Evolutionary conservation across 1,140 invertebrate genomes (phyloP).

Genomic region (Mizuhopecten yessoensis): DNA sequence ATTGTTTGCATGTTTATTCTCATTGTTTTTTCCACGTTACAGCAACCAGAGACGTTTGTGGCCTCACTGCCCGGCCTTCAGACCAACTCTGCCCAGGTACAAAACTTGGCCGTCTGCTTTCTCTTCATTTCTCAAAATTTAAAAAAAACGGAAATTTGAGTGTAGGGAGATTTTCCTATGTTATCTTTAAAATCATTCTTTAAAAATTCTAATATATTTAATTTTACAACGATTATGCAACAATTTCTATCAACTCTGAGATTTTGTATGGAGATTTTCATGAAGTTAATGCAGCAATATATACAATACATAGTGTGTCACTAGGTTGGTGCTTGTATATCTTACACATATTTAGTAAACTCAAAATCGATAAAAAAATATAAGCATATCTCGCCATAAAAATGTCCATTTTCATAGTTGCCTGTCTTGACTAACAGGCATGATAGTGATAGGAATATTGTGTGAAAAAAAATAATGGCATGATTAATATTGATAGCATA

Average conservation of each 20-base stretch:
- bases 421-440: not conserved
- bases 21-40: not conserved
- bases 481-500: not conserved
- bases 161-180: not conserved
- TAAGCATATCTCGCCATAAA: not conserved
- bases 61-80: not conserved
- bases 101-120: not conserved
- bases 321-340: too few species aligned
- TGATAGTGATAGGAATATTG: not conserved
- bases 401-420: not conserved
- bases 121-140: not conserved
- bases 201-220: too few species aligned
- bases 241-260: too few species aligned
- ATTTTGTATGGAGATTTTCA: not conserved
- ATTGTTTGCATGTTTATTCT: not conserved
- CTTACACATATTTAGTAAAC: not conserved
- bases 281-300: not conserved
- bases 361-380: not conserved
- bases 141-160: not conserved
- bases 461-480: not conserved
- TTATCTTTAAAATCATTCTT: not conserved
- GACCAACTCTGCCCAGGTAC: slow-evolving; percentile 7
- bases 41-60: not conserved
- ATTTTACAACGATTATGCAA: too few species aligned
- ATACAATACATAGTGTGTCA: not conserved